These are phyloP conservation scores for Zaprionus gabonicus DNA, from an alignment of 1,140 invertebrate species.

Conservation along the genomic window DNA sequence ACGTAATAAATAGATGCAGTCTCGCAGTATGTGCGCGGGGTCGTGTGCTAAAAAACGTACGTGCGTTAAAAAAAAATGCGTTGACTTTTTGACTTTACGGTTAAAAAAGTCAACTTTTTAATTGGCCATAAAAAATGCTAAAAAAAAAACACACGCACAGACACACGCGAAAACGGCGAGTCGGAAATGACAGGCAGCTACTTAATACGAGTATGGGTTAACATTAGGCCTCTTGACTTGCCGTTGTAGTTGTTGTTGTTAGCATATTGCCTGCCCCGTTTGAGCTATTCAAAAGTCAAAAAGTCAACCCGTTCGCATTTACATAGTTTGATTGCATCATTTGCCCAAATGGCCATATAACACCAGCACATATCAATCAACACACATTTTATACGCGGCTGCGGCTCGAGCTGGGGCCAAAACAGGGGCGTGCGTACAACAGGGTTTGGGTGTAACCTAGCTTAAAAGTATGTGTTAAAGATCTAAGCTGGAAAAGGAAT, in stretches of 20 bases:
- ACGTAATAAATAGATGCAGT: neutral
- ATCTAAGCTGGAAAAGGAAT: neutral
- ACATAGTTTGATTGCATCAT: slow-evolving; percentile 82
- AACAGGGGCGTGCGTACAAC: neutral
- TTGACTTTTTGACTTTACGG: slow-evolving; percentile 79
- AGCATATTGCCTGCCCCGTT: slow-evolving; percentile 13
- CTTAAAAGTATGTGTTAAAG: neutral
- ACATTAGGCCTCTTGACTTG: slow-evolving; percentile 37
- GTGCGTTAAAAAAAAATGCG: slow-evolving; percentile 52
- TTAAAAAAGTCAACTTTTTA: slow-evolving; percentile 72
- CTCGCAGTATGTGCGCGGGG: neutral
- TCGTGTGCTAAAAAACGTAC: slow-evolving; percentile 37
- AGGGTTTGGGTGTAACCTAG: neutral
- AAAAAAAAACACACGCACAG: slow-evolving; percentile 26
- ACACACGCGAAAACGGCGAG: slow-evolving; percentile 13
- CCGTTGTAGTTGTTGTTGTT: slow-evolving; percentile 7
- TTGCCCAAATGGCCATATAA: slow-evolving; percentile 79
- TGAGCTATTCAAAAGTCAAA: slow-evolving; percentile 49
- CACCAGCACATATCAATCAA: slow-evolving; percentile 81
- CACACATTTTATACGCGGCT: slow-evolving; percentile 31
- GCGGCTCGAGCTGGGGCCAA: neutral
- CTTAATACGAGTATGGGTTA: slow-evolving; percentile 51
- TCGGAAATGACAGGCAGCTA: slow-evolving; percentile 63
- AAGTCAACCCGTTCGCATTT: slow-evolving; percentile 73
- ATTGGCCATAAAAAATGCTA: slow-evolving; percentile 70